Evolutionary conservation across 1,140 invertebrate species (phyloP).

Genomic region (Bathynomus jamesi): DNA sequence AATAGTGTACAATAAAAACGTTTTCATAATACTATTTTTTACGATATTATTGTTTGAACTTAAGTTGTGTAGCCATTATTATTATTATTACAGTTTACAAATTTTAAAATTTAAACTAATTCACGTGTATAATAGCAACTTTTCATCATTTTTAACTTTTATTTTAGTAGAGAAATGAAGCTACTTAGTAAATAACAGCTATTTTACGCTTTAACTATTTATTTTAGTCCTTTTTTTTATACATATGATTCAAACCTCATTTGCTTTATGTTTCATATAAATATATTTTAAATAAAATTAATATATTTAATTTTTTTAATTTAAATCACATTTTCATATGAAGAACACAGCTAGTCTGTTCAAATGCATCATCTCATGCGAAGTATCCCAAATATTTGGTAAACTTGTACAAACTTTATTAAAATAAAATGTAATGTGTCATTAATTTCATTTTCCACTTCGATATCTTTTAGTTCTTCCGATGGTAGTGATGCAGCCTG

Average conservation of each 20-base stretch:
- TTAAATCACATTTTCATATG: neutral
- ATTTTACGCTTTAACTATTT: no score
- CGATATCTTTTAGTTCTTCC: neutral
- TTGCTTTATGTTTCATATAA: neutral
- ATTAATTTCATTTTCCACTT: neutral
- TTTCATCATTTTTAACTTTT: neutral
- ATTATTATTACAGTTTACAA: neutral
- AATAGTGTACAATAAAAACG: neutral
- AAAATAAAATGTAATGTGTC: neutral
- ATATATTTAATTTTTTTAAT: neutral
- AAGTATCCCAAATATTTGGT: neutral
- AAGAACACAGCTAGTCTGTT: neutral
- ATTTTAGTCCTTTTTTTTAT: neutral
- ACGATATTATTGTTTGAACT: neutral
- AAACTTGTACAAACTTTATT: neutral
- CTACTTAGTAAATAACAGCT: no score
- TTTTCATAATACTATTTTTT: neutral
- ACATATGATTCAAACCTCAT: neutral
- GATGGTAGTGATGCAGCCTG: no score
- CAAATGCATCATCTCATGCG: neutral
- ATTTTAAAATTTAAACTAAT: neutral
- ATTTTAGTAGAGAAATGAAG: no score
- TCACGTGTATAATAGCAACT: neutral
- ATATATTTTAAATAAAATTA: neutral
- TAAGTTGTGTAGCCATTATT: neutral